A percentile compares a stretch with the other conserved stretches of the same genome.
phyloP scores from a whole-genome alignment of 1,140 invertebrate species.

The Drosophila ananassae region DNA sequence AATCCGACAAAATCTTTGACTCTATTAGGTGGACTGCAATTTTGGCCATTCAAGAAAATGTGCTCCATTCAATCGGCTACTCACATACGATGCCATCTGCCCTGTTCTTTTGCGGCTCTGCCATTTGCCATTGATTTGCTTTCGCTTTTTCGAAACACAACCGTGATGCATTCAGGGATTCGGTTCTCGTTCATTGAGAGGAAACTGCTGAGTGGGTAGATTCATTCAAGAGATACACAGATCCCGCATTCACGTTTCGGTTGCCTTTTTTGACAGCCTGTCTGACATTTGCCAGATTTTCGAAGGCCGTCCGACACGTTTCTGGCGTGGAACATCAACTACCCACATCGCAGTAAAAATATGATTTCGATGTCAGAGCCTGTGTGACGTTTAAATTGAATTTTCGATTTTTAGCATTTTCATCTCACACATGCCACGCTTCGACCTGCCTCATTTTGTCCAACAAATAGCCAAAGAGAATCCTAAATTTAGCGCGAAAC shows the following conservation, averaged over 20 bases:
- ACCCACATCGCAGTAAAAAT: constrained; percentile 20
- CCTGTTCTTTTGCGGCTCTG: constrained; percentile 17
- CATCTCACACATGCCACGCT: constrained; percentile 33
- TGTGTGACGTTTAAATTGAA: constrained; percentile 69
- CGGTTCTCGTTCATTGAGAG: constrained; percentile 27
- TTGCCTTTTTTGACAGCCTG: constrained; percentile 50
- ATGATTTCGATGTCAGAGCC: constrained; percentile 55
- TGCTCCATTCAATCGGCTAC: constrained; percentile 30
- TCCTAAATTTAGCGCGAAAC: constrained; percentile 53
- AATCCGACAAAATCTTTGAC: constrained; percentile 37
- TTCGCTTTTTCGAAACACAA: constrained; percentile 27
- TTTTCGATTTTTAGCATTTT: constrained; percentile 58
- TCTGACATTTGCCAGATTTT: constrained; percentile 65
- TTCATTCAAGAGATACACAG: constrained; percentile 56
- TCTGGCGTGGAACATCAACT: constrained; percentile 48
- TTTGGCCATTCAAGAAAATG: constrained; percentile 41
- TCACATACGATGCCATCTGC: constrained; percentile 61
- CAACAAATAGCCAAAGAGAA: constrained; percentile 8
- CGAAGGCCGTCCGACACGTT: constrained; percentile 64
- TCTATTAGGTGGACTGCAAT: constrained; percentile 53
- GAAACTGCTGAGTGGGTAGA: constrained; percentile 39
- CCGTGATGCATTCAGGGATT: constrained; percentile 54
- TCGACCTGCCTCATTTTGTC: constrained; percentile 20
- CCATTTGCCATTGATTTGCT: constrained; percentile 1
- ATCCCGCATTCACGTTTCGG: constrained; percentile 20